Evolutionary conservation across 92 coral and sea anemone species (phyloP).

Genomic region (Pocillopora grandis): DNA sequence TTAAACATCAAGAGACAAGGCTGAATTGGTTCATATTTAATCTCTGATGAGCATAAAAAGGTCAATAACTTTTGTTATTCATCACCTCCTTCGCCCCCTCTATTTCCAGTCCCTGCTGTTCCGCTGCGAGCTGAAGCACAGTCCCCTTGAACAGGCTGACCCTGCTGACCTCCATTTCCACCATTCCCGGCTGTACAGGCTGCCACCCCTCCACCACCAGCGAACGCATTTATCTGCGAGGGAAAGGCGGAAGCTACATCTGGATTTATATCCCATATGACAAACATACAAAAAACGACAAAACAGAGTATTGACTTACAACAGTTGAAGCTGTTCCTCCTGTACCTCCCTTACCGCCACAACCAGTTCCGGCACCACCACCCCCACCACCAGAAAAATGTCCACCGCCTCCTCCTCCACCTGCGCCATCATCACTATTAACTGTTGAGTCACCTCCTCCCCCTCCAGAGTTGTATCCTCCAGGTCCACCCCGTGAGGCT

Average conservation of each 20-base stretch:
- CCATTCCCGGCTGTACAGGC: conserved; percentile 27
- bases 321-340: conserved; percentile 40
- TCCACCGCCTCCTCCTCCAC: conserved; percentile 81
- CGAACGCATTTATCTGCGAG: conserved; percentile 26
- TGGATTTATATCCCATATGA: too few species aligned
- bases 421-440: conserved; percentile 54
- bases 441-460: conserved; percentile 58
- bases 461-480: conserved; percentile 81
- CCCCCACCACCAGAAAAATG: conserved; percentile 85
- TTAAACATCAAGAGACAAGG: too few species aligned
- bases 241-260: background rate
- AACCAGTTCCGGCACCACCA: conserved; percentile 48
- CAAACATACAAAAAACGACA: background rate
- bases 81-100: conserved; percentile 34
- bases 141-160: conserved; percentile 25
- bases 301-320: conserved; percentile 5
- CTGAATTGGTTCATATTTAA: too few species aligned
- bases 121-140: conserved; percentile 18
- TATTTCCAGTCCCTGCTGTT: background rate
- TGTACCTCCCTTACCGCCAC: conserved; percentile 26
- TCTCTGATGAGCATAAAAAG: too few species aligned
- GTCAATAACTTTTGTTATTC: background rate
- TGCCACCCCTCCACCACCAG: conserved; percentile 57
- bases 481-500: conserved; percentile 60
- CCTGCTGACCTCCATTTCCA: conserved; percentile 47